phyloP scores from a whole-genome alignment of 53 echinoderm and acorn worm genomes.

The Crossaster papposus region DNA sequence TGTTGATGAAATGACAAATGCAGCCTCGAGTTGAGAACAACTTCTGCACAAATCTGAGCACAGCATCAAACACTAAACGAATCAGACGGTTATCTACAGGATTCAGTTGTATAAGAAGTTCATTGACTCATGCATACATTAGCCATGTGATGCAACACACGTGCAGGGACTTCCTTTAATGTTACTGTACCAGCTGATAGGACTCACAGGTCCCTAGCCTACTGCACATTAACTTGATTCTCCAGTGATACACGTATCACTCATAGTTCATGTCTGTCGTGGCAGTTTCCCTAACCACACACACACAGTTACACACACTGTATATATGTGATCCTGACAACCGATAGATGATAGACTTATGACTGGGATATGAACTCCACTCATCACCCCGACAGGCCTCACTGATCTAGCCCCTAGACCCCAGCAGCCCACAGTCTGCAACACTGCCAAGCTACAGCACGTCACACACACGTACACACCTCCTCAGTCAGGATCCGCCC shows the following conservation, averaged over 20 bases:
- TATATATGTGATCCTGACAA: constrained; percentile 9
- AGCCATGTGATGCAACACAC: not conserved
- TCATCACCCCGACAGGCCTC: not conserved
- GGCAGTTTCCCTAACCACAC: not conserved
- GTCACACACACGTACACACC: constrained; percentile 34
- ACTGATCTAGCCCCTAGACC: constrained; percentile 12
- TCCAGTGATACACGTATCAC: not conserved
- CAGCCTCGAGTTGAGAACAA: not conserved
- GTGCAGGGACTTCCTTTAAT: not conserved
- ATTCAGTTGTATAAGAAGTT: not conserved
- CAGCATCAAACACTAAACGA: not conserved
- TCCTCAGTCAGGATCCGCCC: constrained; percentile 68
- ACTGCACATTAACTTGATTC: not conserved
- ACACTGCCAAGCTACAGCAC: constrained; percentile 12
- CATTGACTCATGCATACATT: not conserved
- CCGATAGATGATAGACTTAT: constrained; percentile 18
- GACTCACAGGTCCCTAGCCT: not conserved
- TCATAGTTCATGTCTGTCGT: not conserved
- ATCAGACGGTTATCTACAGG: not conserved
- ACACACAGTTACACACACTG: not conserved
- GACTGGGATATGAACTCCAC: constrained; percentile 29
- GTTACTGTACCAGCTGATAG: not conserved
- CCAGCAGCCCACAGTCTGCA: not conserved
- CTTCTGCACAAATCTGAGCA: not conserved
- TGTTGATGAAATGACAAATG: not conserved